These are phyloP conservation scores for Poecilia velifera DNA, from an alignment of 2,797 vertebrate genomes.

Conservation along the genomic window DNA sequence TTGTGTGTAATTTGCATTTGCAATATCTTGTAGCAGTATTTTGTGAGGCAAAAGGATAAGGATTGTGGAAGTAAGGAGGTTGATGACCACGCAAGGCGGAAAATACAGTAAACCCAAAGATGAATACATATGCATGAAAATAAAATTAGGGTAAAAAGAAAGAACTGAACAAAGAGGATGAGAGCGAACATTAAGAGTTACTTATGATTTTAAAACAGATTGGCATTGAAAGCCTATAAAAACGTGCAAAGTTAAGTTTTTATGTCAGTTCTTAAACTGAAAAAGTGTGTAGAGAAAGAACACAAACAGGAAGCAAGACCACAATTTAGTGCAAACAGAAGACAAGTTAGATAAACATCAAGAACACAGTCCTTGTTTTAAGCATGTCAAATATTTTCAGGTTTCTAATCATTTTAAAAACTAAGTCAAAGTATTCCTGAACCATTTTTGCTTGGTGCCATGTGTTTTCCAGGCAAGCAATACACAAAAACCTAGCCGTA, in stretches of 20 bases:
- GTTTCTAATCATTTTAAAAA: background rate
- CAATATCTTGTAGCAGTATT: slow-evolving; percentile 45
- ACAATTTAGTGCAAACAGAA: background rate
- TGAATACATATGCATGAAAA: background rate
- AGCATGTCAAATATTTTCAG: no score
- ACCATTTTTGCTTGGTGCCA: background rate
- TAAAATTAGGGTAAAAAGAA: background rate
- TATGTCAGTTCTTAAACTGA: background rate
- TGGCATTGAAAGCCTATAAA: slow-evolving; percentile 17
- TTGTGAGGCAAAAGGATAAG: slow-evolving; percentile 35
- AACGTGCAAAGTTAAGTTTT: background rate
- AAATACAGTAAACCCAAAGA: slow-evolving; percentile 4
- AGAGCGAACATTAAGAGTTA: slow-evolving; percentile 10
- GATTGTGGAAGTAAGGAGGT: slow-evolving; percentile 22
- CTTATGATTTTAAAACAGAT: background rate
- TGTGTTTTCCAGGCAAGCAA: background rate
- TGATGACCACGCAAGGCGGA: slow-evolving; percentile 24
- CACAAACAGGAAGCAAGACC: background rate
- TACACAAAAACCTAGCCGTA: background rate
- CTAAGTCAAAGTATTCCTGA: background rate
- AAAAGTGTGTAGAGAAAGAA: background rate
- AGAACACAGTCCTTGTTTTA: background rate
- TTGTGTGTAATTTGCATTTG: slow-evolving; percentile 49
- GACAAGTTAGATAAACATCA: background rate
- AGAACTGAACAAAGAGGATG: background rate